A percentile compares a stretch with the other conserved stretches of the same genome.
Evolutionary conservation across 2,888 invertebrate species (phyloP).

Genomic region (Periphyllus acericola): DNA sequence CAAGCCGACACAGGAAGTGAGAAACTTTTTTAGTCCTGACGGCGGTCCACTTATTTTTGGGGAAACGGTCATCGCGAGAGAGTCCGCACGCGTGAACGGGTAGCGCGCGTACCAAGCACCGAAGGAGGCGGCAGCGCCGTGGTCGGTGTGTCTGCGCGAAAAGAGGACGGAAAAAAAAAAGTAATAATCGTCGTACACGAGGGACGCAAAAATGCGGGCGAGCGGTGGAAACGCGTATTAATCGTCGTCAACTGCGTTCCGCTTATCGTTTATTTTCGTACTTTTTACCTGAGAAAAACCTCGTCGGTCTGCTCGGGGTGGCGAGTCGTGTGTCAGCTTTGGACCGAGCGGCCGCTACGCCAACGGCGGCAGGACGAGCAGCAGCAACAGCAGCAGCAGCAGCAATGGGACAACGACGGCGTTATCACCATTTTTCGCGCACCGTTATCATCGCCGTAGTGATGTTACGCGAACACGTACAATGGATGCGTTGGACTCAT

Average conservation of each 20-base stretch:
- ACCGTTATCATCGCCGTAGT: constrained; percentile 39
- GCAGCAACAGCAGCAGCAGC: not conserved
- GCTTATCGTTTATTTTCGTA: not conserved
- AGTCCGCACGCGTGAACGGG: too few species aligned
- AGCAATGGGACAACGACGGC: constrained; percentile 11
- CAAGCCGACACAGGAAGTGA: too few species aligned
- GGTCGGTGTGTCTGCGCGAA: not conserved
- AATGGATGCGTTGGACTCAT: too few species aligned
- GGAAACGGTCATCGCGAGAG: too few species aligned
- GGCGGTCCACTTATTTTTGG: too few species aligned
- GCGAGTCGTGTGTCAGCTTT: constrained; percentile 44
- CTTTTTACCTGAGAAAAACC: constrained; percentile 29
- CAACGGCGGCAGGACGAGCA: constrained; percentile 1
- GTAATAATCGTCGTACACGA: not conserved
- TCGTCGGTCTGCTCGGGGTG: not conserved
- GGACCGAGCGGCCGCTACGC: constrained; percentile 32
- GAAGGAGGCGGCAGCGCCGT: not conserved
- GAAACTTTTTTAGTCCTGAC: too few species aligned
- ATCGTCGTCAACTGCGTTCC: not conserved
- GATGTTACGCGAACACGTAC: too few species aligned
- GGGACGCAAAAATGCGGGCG: not conserved
- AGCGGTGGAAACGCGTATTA: not conserved
- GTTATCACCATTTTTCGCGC: constrained; percentile 48
- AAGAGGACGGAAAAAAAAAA: not conserved
- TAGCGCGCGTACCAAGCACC: too few species aligned